Percentiles rank a stretch among this genome's conserved stretches.
Evolutionary conservation across 2,888 invertebrate species (phyloP).

Genomic region (Holacanthella duospinosa): DNA sequence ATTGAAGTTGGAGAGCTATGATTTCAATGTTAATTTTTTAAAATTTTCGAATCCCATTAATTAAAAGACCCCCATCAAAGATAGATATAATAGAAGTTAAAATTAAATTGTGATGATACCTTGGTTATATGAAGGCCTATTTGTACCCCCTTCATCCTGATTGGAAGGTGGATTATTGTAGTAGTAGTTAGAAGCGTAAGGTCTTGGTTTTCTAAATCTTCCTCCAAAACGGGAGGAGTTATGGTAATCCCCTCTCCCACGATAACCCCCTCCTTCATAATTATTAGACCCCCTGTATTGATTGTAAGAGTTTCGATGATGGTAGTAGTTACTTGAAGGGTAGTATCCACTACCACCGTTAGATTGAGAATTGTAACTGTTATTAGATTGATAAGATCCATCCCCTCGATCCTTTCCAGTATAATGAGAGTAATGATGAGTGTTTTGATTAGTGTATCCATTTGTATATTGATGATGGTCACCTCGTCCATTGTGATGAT

Average conservation of each 20-base stretch:
- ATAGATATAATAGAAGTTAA: too few relatives aligned
- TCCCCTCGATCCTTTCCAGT: background rate
- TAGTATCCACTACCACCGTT: conserved; percentile 17
- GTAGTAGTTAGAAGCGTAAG: conserved; percentile 33
- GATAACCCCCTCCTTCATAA: conserved; percentile 14
- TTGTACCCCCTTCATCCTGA: conserved; percentile 28
- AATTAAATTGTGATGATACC: too few relatives aligned
- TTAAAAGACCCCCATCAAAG: too few relatives aligned
- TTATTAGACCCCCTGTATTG: conserved; percentile 16
- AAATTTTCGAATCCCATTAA: too few relatives aligned
- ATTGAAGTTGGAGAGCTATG: too few relatives aligned
- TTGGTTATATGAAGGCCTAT: conserved; percentile 38
- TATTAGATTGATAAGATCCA: background rate
- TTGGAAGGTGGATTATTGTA: conserved; percentile 20
- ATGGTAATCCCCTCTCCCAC: conserved; percentile 9
- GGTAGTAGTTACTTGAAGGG: conserved; percentile 20
- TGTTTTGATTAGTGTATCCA: conserved; percentile 3
- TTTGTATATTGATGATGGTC: conserved; percentile 8
- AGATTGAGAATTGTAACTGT: background rate
- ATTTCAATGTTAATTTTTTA: too few relatives aligned
- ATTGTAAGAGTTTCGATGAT: conserved; percentile 31
- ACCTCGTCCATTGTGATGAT: conserved; percentile 16
- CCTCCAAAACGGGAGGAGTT: conserved; percentile 20
- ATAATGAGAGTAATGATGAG: conserved; percentile 3
- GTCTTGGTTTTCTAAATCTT: conserved; percentile 33